These are phyloP conservation scores for Paratrypauchen microcephalus DNA, from an alignment of 2,797 vertebrate species.

Conservation along the genomic window DNA sequence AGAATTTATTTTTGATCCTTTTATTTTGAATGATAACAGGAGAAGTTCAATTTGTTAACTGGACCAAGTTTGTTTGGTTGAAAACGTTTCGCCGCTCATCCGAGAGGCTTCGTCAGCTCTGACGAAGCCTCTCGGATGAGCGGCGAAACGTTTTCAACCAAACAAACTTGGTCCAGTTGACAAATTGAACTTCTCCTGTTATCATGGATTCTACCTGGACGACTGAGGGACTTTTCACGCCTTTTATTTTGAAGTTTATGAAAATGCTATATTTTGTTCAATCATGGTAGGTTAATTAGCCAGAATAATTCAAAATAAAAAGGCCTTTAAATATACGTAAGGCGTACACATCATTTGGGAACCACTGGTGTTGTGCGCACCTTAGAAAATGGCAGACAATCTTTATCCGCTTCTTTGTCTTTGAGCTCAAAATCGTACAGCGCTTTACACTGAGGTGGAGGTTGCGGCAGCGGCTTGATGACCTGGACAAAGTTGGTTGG, in stretches of 20 bases:
- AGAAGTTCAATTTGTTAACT: no score
- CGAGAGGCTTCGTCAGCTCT: no score
- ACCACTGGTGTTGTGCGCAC: slow-evolving; percentile 58
- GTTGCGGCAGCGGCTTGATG: slow-evolving; percentile 95
- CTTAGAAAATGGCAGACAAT: slow-evolving; percentile 97
- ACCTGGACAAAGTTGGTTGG: slow-evolving; percentile 98
- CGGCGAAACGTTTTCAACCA: no score
- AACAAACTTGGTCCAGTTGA: no score
- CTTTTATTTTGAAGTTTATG: not conserved
- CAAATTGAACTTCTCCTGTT: no score
- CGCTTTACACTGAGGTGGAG: slow-evolving; percentile 97
- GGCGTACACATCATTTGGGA: not conserved
- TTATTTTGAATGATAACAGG: not conserved
- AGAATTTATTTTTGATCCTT: not conserved
- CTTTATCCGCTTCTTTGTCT: slow-evolving; percentile 99
- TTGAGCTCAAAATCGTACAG: slow-evolving; percentile 99
- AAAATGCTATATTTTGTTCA: not conserved
- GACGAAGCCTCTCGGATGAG: no score
- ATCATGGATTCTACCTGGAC: no score
- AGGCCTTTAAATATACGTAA: not conserved
- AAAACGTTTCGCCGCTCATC: no score
- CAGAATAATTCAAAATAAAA: not conserved
- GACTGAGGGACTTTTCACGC: no score
- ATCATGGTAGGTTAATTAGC: not conserved
- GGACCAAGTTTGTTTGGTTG: no score